A percentile compares a stretch with the other conserved stretches of the same genome.
Evolutionary conservation across 2,888 invertebrate genomes (phyloP).

Genomic region (Lepidochitona cinerea): DNA sequence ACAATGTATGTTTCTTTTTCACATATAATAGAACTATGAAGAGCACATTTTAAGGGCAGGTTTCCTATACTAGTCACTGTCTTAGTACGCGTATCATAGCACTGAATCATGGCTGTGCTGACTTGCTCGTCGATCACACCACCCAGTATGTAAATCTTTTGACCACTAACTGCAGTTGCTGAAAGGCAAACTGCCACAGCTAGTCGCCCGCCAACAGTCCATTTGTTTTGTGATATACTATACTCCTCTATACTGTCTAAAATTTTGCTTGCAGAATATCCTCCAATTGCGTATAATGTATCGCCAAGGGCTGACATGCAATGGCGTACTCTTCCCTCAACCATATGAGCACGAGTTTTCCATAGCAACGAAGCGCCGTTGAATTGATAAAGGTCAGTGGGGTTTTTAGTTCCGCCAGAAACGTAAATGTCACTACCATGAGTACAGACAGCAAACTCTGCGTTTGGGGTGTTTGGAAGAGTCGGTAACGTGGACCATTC

Average conservation of each 20-base stretch:
- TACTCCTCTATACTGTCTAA: conserved; percentile 54
- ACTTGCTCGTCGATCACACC: conserved; percentile 58
- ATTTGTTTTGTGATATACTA: conserved; percentile 42
- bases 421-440: conserved; percentile 57
- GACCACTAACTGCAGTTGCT: conserved; percentile 53
- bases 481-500: conserved; percentile 54
- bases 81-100: conserved; percentile 50
- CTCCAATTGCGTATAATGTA: conserved; percentile 53
- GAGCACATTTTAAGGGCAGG: conserved; percentile 51
- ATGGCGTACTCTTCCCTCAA: conserved; percentile 53
- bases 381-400: conserved; percentile 48
- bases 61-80: conserved; percentile 46
- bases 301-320: conserved; percentile 55
- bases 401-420: conserved; percentile 53
- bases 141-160: conserved; percentile 54
- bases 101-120: conserved; percentile 54
- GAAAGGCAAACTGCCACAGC: conserved; percentile 53
- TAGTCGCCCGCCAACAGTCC: conserved; percentile 46
- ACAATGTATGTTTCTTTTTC: conserved; percentile 47
- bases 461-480: conserved; percentile 55
- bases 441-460: conserved; percentile 57
- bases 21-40: conserved; percentile 45
- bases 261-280: conserved; percentile 50
- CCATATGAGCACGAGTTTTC: conserved; percentile 48
- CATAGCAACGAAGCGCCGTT: conserved; percentile 55